Evolutionary conservation across 1,140 invertebrate genomes (phyloP).

Genomic region (Phocides pigmalion): DNA sequence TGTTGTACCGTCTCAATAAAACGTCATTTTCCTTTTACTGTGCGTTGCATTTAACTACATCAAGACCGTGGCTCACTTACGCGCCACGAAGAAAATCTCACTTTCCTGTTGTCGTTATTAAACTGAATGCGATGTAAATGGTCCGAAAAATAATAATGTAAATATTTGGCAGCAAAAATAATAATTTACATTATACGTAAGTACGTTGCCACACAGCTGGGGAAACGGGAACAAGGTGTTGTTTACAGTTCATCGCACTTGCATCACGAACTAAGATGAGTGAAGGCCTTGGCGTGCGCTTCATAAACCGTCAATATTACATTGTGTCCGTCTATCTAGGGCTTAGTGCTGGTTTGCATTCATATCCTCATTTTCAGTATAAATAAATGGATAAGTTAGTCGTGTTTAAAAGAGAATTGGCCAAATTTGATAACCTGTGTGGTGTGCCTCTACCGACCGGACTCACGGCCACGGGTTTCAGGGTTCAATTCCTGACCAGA

Average conservation of each 20-base stretch:
- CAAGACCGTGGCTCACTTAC: constrained; percentile 1
- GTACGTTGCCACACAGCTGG: constrained; percentile 11
- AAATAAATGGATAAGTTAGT: not conserved
- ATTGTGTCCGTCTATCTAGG: constrained; percentile 15
- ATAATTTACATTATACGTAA: constrained; percentile 18
- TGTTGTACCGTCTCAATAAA: constrained; percentile 11
- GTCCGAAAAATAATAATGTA: constrained; percentile 9
- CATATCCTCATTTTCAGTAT: no score
- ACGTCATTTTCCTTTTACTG: constrained; percentile 9
- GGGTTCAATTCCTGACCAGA: no score
- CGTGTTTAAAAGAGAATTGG: no score
- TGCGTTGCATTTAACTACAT: not conserved
- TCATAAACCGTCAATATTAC: constrained; percentile 26
- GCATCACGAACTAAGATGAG: constrained; percentile 30
- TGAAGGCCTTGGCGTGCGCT: constrained; percentile 17
- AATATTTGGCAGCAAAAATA: constrained; percentile 24
- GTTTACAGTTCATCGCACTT: constrained; percentile 31
- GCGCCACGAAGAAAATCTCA: constrained; percentile 9
- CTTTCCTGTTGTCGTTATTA: not conserved
- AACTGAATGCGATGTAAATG: constrained; percentile 7
- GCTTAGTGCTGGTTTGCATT: not conserved
- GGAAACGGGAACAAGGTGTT: constrained; percentile 15
- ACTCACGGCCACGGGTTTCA: no score
- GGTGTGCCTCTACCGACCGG: no score
- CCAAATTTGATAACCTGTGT: no score